Conservation (phyloP, 2,888 invertebrate genomes). For the Tupiocoris notatus region DNA sequence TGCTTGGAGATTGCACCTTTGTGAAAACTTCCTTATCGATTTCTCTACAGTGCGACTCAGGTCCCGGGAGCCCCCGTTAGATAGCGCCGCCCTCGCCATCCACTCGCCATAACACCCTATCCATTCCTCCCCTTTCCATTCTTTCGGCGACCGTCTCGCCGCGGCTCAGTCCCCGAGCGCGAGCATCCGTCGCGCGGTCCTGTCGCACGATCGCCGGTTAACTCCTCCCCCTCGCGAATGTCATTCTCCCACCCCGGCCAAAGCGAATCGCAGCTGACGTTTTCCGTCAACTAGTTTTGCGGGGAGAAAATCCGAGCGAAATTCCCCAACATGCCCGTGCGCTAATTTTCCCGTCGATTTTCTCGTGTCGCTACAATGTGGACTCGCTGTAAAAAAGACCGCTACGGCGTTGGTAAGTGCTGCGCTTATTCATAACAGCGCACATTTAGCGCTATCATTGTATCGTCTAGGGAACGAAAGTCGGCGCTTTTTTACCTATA, state of each 20-base stretch:
- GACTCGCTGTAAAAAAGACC: slow-evolving; percentile 29
- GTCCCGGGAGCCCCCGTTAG: slow-evolving; percentile 3
- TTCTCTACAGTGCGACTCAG: neutral
- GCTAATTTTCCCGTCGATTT: no score
- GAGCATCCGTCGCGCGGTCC: neutral
- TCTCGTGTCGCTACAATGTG: slow-evolving; percentile 11
- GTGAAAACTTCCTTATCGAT: neutral
- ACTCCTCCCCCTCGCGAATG: neutral
- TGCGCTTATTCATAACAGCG: no score
- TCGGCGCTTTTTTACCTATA: no score
- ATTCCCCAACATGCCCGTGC: no score
- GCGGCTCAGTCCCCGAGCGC: neutral
- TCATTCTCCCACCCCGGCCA: neutral
- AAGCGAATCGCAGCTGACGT: no score
- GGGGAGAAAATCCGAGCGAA: no score
- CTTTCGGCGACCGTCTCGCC: slow-evolving; percentile 5
- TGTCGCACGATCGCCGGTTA: neutral
- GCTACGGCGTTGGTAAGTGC: slow-evolving; percentile 33
- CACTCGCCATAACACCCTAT: no score
- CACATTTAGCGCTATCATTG: no score
- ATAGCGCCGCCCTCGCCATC: slow-evolving; percentile 14
- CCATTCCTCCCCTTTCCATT: neutral
- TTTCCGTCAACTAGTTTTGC: no score
- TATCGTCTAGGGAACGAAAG: no score
- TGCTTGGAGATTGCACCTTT: neutral